Percentiles rank a stretch among this genome's conserved stretches.
Conservation (phyloP, 2,888 invertebrate species). For the Hedya salicella region DNA sequence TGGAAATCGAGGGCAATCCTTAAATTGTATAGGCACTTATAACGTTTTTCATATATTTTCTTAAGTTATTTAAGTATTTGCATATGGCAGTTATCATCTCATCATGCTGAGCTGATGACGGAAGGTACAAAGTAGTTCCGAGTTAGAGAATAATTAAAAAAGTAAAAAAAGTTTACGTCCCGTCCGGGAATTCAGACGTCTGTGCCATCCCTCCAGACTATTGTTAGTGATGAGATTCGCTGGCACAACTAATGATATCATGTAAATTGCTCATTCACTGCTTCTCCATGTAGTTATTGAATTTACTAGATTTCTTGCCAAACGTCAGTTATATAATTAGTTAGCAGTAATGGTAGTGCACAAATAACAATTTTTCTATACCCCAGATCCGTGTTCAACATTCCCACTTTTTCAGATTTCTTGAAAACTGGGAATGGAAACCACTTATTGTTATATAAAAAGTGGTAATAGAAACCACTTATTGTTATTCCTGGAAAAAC, state of each 20-base stretch:
- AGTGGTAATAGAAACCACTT: constrained; percentile 12
- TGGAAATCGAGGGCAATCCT: too few species aligned
- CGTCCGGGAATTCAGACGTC: constrained; percentile 21
- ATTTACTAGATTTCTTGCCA: constrained; percentile 10
- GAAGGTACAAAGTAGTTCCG: too few species aligned
- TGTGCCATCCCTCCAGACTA: constrained; percentile 25
- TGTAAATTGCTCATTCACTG: constrained; percentile 20
- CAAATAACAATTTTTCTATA: constrained; percentile 6
- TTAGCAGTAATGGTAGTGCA: constrained; percentile 6
- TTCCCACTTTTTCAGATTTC: too few species aligned
- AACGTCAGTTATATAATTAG: constrained; percentile 10
- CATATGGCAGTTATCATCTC: too few species aligned
- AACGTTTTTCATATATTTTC: too few species aligned
- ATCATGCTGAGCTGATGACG: too few species aligned
- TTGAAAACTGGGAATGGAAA: constrained; percentile 10
- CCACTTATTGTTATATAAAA: too few species aligned
- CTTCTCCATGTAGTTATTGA: constrained; percentile 6
- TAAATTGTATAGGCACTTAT: too few species aligned
- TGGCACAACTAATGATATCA: constrained; percentile 27
- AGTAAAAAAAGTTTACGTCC: constrained; percentile 7
- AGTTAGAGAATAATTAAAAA: too few species aligned
- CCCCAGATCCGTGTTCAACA: not conserved
- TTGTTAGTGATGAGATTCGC: constrained; percentile 31
- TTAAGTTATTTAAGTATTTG: too few species aligned
- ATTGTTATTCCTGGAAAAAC: too few species aligned